phyloP scores from a whole-genome alignment of 2,113 vertebrate genomes.

The Alectura lathami region DNA sequence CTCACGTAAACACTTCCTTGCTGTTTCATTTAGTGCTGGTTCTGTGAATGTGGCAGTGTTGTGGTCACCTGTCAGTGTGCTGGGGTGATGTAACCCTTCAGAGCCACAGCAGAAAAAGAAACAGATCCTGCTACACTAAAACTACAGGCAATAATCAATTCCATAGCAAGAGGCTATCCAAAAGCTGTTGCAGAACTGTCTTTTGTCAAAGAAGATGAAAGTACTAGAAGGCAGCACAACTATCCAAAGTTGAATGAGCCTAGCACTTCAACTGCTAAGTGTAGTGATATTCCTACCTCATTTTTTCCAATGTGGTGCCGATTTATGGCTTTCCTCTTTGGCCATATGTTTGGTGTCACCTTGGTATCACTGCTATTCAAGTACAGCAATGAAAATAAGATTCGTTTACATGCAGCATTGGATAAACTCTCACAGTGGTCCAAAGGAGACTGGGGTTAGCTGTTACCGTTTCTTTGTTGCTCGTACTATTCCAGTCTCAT shows the following conservation, averaged over 20 bases:
- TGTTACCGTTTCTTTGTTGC: neutral
- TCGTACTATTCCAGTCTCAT: neutral
- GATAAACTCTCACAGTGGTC: neutral
- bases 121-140: neutral
- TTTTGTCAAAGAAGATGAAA: neutral
- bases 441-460: neutral
- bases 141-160: neutral
- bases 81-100: neutral
- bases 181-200: neutral
- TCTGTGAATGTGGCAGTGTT: neutral
- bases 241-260: neutral
- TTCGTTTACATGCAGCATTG: neutral
- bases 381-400: neutral
- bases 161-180: neutral
- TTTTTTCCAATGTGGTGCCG: neutral
- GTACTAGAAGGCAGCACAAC: neutral
- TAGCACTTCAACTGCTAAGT: neutral
- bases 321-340: neutral
- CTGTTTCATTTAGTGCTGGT: neutral
- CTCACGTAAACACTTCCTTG: neutral
- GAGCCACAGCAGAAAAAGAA: neutral
- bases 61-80: neutral
- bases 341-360: neutral
- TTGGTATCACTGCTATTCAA: neutral
- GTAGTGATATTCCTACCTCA: neutral